phyloP scores from a whole-genome alignment of 2,113 vertebrate genomes.

The Sterna hirundo region DNA sequence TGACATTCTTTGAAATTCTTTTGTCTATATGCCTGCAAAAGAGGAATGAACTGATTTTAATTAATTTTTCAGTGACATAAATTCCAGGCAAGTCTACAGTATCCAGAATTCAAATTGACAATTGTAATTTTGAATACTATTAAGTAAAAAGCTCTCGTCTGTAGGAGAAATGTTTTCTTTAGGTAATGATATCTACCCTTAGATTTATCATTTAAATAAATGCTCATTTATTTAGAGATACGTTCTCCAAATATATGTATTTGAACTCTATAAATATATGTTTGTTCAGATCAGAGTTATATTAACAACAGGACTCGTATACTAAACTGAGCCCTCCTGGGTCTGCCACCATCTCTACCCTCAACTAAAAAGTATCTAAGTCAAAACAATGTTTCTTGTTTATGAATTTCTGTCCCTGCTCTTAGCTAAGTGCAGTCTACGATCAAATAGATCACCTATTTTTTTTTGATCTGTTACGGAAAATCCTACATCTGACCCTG shows the following conservation, averaged over 20 bases:
- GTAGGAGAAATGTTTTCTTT: not conserved
- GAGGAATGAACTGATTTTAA: not conserved
- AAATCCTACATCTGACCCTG: not conserved
- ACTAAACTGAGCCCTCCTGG: not conserved
- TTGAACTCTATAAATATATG: not conserved
- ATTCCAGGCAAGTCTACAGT: not conserved
- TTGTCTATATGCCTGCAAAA: not conserved
- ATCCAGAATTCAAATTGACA: not conserved
- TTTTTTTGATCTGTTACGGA: not conserved
- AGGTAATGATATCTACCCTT: not conserved
- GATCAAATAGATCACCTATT: not conserved
- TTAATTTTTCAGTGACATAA: not conserved
- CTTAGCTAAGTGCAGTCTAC: not conserved
- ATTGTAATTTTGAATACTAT: not conserved
- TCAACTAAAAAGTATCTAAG: not conserved
- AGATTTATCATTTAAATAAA: not conserved
- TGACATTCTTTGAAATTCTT: not conserved
- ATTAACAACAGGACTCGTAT: not conserved
- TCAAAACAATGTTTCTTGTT: accelerated
- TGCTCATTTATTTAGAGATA: not conserved
- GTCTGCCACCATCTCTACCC: not conserved
- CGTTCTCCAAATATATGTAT: not conserved
- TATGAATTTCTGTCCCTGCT: not conserved
- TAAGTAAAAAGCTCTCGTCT: not conserved
- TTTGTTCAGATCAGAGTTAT: not conserved